Evolutionary conservation across 2,113 vertebrate species (phyloP).

Genomic region (Scortum barcoo): DNA sequence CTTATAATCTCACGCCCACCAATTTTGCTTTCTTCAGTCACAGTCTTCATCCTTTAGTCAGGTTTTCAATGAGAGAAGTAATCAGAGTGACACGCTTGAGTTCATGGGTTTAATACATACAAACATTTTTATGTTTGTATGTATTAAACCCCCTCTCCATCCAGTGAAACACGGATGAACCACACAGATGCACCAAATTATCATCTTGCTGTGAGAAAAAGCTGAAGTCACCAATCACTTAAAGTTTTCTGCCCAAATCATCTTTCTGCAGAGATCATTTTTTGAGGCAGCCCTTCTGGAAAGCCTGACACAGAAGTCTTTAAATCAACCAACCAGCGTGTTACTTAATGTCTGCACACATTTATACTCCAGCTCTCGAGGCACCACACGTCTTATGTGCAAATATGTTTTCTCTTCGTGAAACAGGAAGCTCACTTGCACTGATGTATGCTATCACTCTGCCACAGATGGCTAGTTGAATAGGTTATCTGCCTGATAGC

Average conservation of each 20-base stretch:
- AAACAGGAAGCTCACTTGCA: background rate
- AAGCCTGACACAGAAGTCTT: background rate
- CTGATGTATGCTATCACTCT: conserved; percentile 14
- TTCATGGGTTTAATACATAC: too few species aligned
- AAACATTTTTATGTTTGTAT: conserved; percentile 1
- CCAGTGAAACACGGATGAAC: background rate
- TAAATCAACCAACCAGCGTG: background rate
- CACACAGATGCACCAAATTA: background rate
- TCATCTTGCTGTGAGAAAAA: background rate
- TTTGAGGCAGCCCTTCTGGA: background rate
- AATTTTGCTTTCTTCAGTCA: background rate
- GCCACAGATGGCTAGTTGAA: conserved; percentile 20
- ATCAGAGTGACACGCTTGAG: background rate
- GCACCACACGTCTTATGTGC: background rate
- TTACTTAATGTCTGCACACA: background rate
- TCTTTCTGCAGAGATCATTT: background rate
- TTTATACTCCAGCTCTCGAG: background rate
- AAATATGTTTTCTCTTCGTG: conserved; percentile 19
- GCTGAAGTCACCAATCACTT: background rate
- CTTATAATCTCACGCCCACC: background rate
- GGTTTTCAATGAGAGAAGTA: conserved; percentile 14
- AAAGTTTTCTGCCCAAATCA: background rate
- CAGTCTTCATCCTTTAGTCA: background rate
- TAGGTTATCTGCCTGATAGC: conserved; percentile 9
- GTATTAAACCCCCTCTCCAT: conserved; percentile 11